Evolutionary conservation across 2,888 invertebrate species (phyloP), one percentile per base, ranked within the genome.

Genomic region (Drosophila formosana): DNA sequence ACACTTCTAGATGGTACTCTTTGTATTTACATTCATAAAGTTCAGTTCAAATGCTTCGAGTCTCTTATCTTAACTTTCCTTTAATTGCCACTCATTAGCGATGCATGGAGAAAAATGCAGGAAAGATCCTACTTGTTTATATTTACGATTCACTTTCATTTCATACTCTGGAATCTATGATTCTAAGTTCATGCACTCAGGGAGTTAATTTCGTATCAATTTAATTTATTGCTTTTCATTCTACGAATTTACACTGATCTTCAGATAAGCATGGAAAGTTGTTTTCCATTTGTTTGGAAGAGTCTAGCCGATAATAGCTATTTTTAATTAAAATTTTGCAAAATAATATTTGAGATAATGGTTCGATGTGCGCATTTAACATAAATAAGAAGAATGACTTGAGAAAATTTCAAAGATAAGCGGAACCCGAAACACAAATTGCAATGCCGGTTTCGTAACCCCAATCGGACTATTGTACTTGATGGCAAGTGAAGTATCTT

Each of bases 241-340:
- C 46, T 9, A 6, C 11, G 57, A 37, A 47, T 18, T 26, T 28
- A 46, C 56, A 26, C 13, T 25, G 46, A 57, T 47, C 46, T 37
- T 26, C 6, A 26, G 46, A 47, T 26, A 32, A 37, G 8, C 25
- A 13, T 18, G 30, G 5, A 32, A n/a, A 32, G 9, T 53, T 46
- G 28, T 53, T 53, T 62, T 62, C 26, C 23, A 37, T 46, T 53
- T 37, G 4, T 23, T 13, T 37, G 6, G n/a, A 23, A 39, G n/a
- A 53, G 9, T n/a, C 8, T 5, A 13, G 4, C 32, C 25, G 25
- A 60, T 37, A 50, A 28, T 9, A 30, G 45, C 62, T 66, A 39
- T 43, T 64, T 56, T 75, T 75, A 65, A 75, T 73, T 61, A 70
- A 70, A 63, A 45, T 49, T 56, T n/a, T 30, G 13, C 0, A n/a